These are phyloP conservation scores for Sminthurinus aureus DNA, from an alignment of 2,888 invertebrate genomes.

Conservation along the genomic window DNA sequence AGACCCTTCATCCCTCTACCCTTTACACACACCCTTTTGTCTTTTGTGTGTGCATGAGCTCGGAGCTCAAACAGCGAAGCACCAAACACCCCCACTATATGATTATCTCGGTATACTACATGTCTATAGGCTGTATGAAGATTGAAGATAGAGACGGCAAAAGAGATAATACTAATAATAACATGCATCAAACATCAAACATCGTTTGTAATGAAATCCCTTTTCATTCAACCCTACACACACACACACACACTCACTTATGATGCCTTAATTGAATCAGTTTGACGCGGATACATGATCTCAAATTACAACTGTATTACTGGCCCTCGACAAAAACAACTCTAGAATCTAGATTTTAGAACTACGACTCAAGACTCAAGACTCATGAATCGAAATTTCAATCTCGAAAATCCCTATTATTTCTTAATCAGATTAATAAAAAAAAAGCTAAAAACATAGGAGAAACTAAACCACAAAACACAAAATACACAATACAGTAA, in stretches of 20 bases:
- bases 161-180: too few relatives aligned
- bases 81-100: neutral
- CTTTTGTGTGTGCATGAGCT: neutral
- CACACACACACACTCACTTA: neutral
- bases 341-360: conserved; percentile 13
- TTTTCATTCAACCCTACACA: neutral
- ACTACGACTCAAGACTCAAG: too few relatives aligned
- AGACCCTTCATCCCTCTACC: conserved; percentile 15
- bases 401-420: neutral
- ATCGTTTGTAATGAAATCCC: conserved; percentile 32
- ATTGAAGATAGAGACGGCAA: neutral
- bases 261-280: conserved; percentile 21
- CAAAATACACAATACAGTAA: too few relatives aligned
- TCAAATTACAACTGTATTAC: conserved; percentile 25
- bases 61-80: too few relatives aligned
- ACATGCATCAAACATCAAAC: too few relatives aligned
- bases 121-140: neutral
- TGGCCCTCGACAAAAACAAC: conserved; percentile 5
- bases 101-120: neutral
- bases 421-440: conserved; percentile 35
- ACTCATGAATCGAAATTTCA: too few relatives aligned
- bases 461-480: conserved; percentile 2
- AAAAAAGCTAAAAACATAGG: neutral
- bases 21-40: neutral
- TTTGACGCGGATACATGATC: conserved; percentile 30